Percentiles rank a stretch among this genome's conserved stretches.
phyloP scores from a whole-genome alignment of 2,797 vertebrate genomes.

The Bothrops alternatus region DNA sequence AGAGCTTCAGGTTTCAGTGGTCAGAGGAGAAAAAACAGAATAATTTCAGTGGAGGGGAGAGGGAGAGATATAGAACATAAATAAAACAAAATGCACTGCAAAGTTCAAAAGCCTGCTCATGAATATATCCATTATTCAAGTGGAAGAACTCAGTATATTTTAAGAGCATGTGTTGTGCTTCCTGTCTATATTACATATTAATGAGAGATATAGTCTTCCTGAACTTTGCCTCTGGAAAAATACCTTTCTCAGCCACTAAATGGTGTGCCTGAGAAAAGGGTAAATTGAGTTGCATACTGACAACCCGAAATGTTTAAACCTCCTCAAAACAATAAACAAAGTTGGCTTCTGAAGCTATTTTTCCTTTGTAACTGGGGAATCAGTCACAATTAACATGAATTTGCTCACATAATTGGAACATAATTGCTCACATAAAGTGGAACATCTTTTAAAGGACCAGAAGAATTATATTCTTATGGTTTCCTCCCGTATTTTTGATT shows the following conservation, averaged over 20 bases:
- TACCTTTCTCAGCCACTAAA: too few relatives aligned
- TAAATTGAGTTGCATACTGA: background rate
- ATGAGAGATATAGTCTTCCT: background rate
- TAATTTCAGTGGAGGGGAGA: background rate
- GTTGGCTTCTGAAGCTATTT: background rate
- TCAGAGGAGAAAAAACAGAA: background rate
- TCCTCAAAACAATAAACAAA: background rate
- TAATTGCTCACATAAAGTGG: background rate
- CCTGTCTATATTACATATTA: background rate
- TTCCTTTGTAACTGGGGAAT: background rate
- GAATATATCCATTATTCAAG: background rate
- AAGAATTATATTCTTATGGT: background rate
- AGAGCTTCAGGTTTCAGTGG: background rate
- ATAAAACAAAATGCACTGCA: background rate
- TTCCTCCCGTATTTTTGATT: background rate
- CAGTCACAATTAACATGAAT: background rate
- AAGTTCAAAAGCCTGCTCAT: background rate
- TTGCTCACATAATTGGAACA: background rate
- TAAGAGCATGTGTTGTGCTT: background rate
- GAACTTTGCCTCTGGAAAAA: background rate
- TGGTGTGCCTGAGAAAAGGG: background rate
- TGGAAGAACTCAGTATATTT: background rate
- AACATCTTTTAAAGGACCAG: background rate
- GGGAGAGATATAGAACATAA: background rate
- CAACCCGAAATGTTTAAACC: too few relatives aligned